Evolutionary conservation across 2,888 invertebrate species (phyloP), one percentile per base, ranked within the genome.

Genomic region (Druceiella hillmani): DNA sequence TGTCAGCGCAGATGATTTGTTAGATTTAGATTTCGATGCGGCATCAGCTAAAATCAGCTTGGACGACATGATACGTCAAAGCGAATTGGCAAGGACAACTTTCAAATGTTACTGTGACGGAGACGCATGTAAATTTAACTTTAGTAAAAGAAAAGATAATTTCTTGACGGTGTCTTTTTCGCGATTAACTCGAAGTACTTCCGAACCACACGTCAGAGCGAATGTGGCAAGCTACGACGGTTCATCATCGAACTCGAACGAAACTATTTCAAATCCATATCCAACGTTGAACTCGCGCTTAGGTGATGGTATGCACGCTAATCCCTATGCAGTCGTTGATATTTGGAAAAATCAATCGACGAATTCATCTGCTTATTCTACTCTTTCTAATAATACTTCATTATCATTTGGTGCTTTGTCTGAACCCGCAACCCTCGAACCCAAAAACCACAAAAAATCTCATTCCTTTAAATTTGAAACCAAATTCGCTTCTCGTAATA

Each of bases 101-200:
- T 72, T 72, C 47, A 60, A 61, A 47, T 72, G 71, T 49, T 72
- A 66, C 45, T 72, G 72, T 49, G 69, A 65, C 47, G 58, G 59
- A 16, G 61, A 57, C 13, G 50, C 52, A 15, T 72, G 72, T 48
- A 54, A 55, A 11, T 58, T 66, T 34, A 68, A 72, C 46, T 55
- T 58, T 4, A 59, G 53, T 38, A 62, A 56, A 44, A 61, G 64
- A 4, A 57, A 64, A 36, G n/a, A n/a, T n/a, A n/a, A n/a, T n/a
- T n/a, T n/a, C n/a, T n/a, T n/a, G n/a, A n/a, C n/a, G n/a, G n/a
- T n/a, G n/a, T n/a, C n/a, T n/a, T n/a, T n/a, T n/a, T n/a, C n/a
- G n/a, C n/a, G n/a, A n/a, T n/a, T n/a, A n/a, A n/a, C n/a, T n/a
- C n/a, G n/a, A n/a, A n/a, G n/a, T n/a, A n/a, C n/a, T n/a, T n/a